phyloP scores from a whole-genome alignment of 2,113 vertebrate genomes.

The Bufo bufo region DNA sequence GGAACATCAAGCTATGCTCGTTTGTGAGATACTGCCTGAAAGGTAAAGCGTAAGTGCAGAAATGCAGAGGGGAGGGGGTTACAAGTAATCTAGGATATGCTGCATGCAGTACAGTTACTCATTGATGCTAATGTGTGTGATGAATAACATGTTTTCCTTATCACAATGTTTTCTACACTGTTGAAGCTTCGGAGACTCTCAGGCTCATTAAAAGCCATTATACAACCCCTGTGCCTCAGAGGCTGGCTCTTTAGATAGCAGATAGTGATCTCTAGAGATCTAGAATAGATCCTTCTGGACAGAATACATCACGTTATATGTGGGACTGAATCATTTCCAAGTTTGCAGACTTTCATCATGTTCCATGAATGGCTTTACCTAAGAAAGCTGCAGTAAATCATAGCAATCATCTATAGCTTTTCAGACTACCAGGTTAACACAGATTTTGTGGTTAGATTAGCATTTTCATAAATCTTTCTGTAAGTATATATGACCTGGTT shows the following conservation, averaged over 20 bases:
- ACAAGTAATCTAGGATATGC: not conserved
- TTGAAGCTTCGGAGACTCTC: conserved; percentile 7
- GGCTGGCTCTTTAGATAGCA: conserved; percentile 15
- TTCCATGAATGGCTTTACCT: not conserved
- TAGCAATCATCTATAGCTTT: not conserved
- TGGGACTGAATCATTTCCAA: not conserved
- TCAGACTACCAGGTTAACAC: not conserved
- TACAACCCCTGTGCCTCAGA: not conserved
- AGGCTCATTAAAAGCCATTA: conserved; percentile 11
- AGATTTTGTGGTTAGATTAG: not conserved
- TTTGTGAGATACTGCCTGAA: too few species aligned
- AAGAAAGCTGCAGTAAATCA: not conserved
- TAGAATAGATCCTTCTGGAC: not conserved
- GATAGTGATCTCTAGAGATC: conserved; percentile 4
- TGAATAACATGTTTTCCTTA: not conserved
- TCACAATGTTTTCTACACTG: not conserved
- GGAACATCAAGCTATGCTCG: too few species aligned
- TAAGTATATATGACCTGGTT: too few species aligned
- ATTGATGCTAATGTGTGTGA: not conserved
- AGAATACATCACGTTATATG: not conserved
- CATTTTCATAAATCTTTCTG: not conserved
- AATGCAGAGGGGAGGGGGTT: not conserved
- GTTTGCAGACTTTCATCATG: not conserved
- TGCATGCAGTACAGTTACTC: not conserved
- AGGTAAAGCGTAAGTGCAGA: too few species aligned